These are phyloP conservation scores for Meteorus sp. DNA, from an alignment of 1,140 invertebrate species.

Conservation along the genomic window DNA sequence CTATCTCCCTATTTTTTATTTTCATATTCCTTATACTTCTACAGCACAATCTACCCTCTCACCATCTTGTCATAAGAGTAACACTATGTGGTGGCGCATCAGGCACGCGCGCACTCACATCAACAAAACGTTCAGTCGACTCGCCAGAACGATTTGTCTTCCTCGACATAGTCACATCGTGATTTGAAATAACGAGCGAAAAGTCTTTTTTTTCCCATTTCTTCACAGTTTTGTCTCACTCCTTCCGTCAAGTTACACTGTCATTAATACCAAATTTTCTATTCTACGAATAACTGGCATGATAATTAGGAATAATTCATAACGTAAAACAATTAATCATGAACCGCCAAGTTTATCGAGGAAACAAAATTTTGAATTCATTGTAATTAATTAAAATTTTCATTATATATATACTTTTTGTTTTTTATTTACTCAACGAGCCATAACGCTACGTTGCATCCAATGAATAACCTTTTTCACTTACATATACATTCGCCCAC, in stretches of 20 bases:
- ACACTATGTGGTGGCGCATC: too few relatives aligned
- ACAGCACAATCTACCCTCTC: neutral
- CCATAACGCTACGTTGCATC: too few relatives aligned
- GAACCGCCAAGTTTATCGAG: too few relatives aligned
- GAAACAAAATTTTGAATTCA: too few relatives aligned
- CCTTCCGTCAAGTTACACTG: neutral
- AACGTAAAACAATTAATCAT: too few relatives aligned
- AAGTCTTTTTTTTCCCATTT: conserved; percentile 13
- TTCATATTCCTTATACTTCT: conserved; percentile 13
- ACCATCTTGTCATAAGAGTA: neutral
- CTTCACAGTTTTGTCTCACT: neutral
- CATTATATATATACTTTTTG: too few relatives aligned
- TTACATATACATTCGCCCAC: neutral
- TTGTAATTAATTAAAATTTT: too few relatives aligned
- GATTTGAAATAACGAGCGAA: conserved; percentile 18
- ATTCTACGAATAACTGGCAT: too few relatives aligned
- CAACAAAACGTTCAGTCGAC: conserved; percentile 22
- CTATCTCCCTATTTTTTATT: conserved; percentile 22
- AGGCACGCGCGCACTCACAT: conserved; percentile 11
- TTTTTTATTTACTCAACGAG: neutral
- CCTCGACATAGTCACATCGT: conserved; percentile 20
- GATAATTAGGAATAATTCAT: too few relatives aligned
- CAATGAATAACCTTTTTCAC: neutral
- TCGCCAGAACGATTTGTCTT: conserved; percentile 32
- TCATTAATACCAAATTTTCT: neutral